Base-by-base conservation (phyloP, 2,113 vertebrate genomes). In the Mirounga angustirostris region DNA sequence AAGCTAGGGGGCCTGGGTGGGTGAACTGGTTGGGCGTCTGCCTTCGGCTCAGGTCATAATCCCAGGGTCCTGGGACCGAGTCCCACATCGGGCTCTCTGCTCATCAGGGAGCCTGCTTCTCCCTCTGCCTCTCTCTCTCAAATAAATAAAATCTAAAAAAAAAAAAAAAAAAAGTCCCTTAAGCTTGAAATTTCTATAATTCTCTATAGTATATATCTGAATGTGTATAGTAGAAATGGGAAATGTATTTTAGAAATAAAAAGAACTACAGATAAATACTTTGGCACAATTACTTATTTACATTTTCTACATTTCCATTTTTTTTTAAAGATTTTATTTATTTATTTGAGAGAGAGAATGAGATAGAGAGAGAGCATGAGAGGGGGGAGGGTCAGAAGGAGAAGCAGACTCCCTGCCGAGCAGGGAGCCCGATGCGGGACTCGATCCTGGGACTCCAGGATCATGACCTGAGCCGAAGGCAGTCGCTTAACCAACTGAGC, bases 211-310 rank as follows among this genome's bases (percentile, higher is more conserved):
- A 36, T 84, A 30, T 16, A 73, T 92, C 40, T 80, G 30, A 92
- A 83, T 40, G 46, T 11, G 2, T 69, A 96, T 14, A 43, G 22
- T 5, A 83, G 54, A 86, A 87, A 94, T 30, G 19, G 46, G 28
- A 97, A 95, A 50, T 40, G 21, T 22, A 71, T 71, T 92, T 85
- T 92, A 93, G 36, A 92, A 76, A 95, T 36, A 92, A 82, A 81
- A 9, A 92, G 24, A 95, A 50, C 24, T 63, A 93, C 65, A 96
- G 65, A 82, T 88, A 94, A 94, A 93, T 73, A 82, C 40, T 56
- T 79, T 56, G 14, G 28, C 50, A 96, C 33, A 61, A 88, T 4
- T 78, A 24, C 33, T 90, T 95, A 67, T 74, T 84, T 86, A 85
- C 18, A 30, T 84, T 95, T 94, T 89, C 81, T 73, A 1, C 46